These are phyloP conservation scores for Chamaetylas fuelleborni DNA, from an alignment of 2,113 vertebrate species.

Conservation along the genomic window DNA sequence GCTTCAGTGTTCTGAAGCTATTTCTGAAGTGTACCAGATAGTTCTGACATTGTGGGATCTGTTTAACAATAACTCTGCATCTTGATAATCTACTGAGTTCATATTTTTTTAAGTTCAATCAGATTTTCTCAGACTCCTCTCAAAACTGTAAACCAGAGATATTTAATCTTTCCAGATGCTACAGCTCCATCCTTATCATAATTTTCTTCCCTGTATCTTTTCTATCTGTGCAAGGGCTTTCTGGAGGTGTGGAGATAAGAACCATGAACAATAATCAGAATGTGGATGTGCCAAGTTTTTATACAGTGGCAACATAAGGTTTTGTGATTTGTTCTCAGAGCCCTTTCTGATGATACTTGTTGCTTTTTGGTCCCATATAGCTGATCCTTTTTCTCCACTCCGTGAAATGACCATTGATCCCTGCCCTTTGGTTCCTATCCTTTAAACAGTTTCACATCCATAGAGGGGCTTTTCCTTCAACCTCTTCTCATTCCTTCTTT, in stretches of 20 bases:
- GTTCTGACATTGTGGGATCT: not conserved
- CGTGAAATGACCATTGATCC: accelerated
- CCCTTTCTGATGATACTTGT: not conserved
- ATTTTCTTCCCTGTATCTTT: not conserved
- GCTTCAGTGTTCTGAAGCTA: not conserved
- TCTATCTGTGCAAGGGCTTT: not conserved
- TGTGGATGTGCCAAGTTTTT: not conserved
- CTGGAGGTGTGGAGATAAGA: not conserved
- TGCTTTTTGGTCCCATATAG: not conserved
- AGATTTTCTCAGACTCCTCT: not conserved
- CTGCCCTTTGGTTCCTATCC: not conserved
- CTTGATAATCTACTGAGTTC: not conserved
- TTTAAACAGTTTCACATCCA: not conserved
- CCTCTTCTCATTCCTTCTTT: not conserved
- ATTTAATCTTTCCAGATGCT: not conserved
- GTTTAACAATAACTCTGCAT: not conserved
- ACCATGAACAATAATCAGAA: not conserved
- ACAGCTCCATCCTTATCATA: not conserved
- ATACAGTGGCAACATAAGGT: not conserved
- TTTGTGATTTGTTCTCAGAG: not conserved
- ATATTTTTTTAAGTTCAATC: not conserved
- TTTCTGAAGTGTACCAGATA: not conserved
- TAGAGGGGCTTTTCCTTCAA: not conserved
- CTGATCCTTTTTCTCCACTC: not conserved
- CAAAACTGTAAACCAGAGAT: not conserved